Base-by-base conservation (phyloP, 1,140 invertebrate species). In the Papilio dardanus region DNA sequence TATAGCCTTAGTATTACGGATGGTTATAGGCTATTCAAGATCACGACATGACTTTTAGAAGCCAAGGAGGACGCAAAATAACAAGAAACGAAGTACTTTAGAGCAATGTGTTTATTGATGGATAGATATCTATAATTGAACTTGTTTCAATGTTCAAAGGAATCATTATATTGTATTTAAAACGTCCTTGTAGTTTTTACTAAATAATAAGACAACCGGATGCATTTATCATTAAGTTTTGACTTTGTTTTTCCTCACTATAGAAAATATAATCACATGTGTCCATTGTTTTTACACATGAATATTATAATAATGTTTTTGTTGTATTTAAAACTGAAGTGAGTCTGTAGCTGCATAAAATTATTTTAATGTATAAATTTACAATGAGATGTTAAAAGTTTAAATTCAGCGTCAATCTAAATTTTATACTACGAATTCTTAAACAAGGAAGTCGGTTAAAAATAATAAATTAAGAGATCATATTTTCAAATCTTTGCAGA, bases 291-390 rank as follows among this genome's bases (percentile, higher is more conserved):
- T 28, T 4, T 14, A 14, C 14, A 58, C 54, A 58, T 16, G 24
- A 58, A 58, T 24, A 58, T n/a, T 58, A 28, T 58, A 24, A 58
- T 16, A 58, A 28, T 28, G 54, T 58, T 58, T 58, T 58, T 58
- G 54, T 58, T 24, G 12, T 2, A 24, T 46, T 46, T 46, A n/a
- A 46, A 46, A n/a, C n/a, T 46, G 16, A 19, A 46, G n/a, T n/a
- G 1, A 0, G n/a, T 46, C n/a, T 46, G 14, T n/a, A 46, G 42
- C n/a, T 1, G n/a, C 42, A 4, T 6, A 46, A 19, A 46, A 2
- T 3, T n/a, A 46, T n/a, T 5, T 16, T 0, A 42, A 46, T 46
- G 16, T 46, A 46, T 46, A n/a, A 42, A 42, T 42, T 0, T 40
- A 4, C 2, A 42, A 16, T n/a, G 14, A 16, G 3, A 19, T 46